Base-by-base conservation (phyloP, 1,140 invertebrate genomes). In the Drosophila pseudoobscura region DNA sequence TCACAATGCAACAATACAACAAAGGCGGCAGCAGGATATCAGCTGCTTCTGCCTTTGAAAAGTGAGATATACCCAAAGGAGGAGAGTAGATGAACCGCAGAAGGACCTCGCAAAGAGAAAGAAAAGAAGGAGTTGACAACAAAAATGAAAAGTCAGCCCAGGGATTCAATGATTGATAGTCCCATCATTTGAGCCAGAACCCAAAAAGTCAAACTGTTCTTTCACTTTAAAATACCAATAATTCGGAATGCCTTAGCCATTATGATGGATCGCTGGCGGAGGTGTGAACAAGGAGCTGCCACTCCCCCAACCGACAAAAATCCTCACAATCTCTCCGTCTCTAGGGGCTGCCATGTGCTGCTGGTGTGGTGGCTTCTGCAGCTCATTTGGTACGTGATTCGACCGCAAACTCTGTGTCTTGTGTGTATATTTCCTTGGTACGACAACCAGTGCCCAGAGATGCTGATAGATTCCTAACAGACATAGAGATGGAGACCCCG, bases 311-410 rank as follows among this genome's bases (percentile, higher is more conserved):
- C 49, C 13, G 47, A 31, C 49, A 31, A 55, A 20, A 8, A 31
- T 31, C 7, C 26, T 39, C 39, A 24, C 59, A 52, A 56, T 62
- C 31, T 58, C 56, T 50, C 45, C 43, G 20, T 55, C 49, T 58
- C 64, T 17, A n/a, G 64, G 54, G 64, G 44, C 31, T 26, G 39
- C 39, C 52, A 52, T 39, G 35, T 64, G 53, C 26, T 47, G 31
- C 49, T 41, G 39, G 24, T n/a, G 20, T 6, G 7, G 47, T 6
- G 7, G 47, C 51, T 26, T 9, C 56, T 62, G 57, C 54, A 65
- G 56, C 75, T 75, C 82, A 71, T 87, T 78, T 87, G 78, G 65
- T 88, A 87, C 83, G 82, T 87, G 82, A 87, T 88, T 61, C 62
- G 62, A 75, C 62, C 75, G 35, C 78, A 82, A 68, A 55, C 71